phyloP scores from a whole-genome alignment of 2,797 vertebrate species.

The Mormyrops attenuatus region DNA sequence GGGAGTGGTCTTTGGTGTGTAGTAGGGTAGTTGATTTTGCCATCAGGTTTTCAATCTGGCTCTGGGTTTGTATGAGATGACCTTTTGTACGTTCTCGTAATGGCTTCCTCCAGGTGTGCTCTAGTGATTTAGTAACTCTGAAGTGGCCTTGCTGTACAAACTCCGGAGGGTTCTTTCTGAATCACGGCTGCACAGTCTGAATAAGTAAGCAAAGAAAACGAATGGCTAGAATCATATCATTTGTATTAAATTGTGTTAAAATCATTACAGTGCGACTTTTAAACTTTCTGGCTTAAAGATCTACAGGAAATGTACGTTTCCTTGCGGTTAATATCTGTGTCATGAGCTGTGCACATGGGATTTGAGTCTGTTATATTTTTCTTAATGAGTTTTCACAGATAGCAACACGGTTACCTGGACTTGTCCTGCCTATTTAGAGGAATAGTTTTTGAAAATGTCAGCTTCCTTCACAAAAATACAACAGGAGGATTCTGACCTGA shows the following conservation, averaged over 20 bases:
- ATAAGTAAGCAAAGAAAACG: not conserved
- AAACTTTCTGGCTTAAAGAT: not conserved
- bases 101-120: not conserved
- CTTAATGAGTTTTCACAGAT: not conserved
- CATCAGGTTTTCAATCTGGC: not conserved
- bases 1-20: constrained; percentile 14
- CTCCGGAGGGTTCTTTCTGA: not conserved
- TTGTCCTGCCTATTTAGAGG: not conserved
- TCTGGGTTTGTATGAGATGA: not conserved
- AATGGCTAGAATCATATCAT: not conserved
- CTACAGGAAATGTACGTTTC: not conserved
- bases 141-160: not conserved
- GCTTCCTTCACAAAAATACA: not conserved
- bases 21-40: not conserved
- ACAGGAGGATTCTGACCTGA: not conserved
- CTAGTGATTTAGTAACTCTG: not conserved
- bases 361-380: not conserved
- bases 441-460: not conserved
- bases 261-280: not conserved
- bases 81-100: not conserved
- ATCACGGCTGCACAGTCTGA: not conserved
- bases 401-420: not conserved
- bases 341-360: not conserved
- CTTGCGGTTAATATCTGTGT: not conserved
- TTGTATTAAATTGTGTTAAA: not conserved